Evolutionary conservation across 2,113 vertebrate genomes (phyloP).

Genomic region (Ciconia maguari): DNA sequence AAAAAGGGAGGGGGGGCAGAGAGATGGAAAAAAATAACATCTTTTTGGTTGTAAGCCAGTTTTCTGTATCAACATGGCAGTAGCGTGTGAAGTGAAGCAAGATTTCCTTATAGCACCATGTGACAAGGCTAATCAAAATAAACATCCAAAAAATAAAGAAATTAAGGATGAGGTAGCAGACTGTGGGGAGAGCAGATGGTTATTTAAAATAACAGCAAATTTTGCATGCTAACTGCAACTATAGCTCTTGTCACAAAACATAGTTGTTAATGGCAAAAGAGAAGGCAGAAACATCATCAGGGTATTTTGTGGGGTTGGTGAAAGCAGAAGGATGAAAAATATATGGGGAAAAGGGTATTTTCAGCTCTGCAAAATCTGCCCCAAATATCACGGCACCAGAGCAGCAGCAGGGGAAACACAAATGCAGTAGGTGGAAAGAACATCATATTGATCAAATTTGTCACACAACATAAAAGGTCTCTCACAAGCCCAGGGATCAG

Average conservation of each 20-base stretch:
- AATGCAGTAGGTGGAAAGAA: neutral
- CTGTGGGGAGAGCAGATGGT: conserved; percentile 62
- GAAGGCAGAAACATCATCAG: neutral
- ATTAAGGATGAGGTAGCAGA: conserved; percentile 63
- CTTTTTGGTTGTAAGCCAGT: conserved; percentile 31
- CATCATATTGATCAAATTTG: neutral
- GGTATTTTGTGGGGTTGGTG: neutral
- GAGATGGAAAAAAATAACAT: conserved; percentile 17
- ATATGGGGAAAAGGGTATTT: neutral
- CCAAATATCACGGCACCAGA: neutral
- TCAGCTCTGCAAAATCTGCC: neutral
- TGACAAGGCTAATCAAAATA: conserved; percentile 70
- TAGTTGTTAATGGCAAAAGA: conserved; percentile 19
- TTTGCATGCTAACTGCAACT: conserved; percentile 26
- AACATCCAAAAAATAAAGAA: conserved; percentile 52
- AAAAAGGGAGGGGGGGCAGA: neutral
- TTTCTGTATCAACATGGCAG: conserved; percentile 46
- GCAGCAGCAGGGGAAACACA: neutral
- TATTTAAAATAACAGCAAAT: conserved; percentile 65
- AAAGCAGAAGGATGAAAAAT: neutral
- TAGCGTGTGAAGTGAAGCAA: conserved; percentile 32
- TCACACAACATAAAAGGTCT: neutral
- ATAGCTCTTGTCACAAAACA: conserved; percentile 45
- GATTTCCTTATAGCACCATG: conserved; percentile 46
- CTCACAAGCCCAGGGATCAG: neutral